These are phyloP conservation scores for Caenorhabditis inopinata DNA, from an alignment of 1,140 invertebrate species.

Conservation along the genomic window DNA sequence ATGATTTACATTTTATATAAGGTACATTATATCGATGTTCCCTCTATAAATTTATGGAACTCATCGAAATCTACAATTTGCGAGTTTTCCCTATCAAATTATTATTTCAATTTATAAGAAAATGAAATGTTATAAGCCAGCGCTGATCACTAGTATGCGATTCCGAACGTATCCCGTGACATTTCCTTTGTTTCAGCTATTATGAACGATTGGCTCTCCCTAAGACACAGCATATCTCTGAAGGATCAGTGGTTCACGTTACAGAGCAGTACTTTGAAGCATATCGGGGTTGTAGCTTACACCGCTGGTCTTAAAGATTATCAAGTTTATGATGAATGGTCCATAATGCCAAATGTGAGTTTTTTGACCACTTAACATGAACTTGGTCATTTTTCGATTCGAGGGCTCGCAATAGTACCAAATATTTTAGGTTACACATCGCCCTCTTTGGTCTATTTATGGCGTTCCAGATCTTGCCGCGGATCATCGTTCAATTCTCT, in stretches of 20 bases:
- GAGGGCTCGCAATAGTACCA: no score
- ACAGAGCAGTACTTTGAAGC: not conserved
- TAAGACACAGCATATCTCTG: not conserved
- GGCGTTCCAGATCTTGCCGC: not conserved
- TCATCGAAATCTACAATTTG: no score
- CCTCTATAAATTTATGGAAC: no score
- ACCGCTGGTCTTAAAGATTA: not conserved
- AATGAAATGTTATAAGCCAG: no score
- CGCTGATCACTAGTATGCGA: no score
- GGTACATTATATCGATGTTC: no score
- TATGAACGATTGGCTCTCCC: not conserved
- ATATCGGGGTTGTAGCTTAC: not conserved
- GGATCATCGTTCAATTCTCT: constrained; percentile 28
- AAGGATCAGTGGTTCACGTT: not conserved
- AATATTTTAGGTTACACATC: not conserved
- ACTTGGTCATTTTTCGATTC: no score
- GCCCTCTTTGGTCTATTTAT: not conserved
- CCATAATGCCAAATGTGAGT: not conserved
- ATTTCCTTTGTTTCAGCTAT: not conserved
- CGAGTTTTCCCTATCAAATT: no score
- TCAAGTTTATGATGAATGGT: not conserved
- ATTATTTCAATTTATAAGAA: no score
- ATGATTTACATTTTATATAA: no score
- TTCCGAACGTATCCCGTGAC: no score
- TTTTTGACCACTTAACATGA: no score